Conservation (phyloP, 2,797 vertebrate genomes). For the Phalanger gymnotis region DNA sequence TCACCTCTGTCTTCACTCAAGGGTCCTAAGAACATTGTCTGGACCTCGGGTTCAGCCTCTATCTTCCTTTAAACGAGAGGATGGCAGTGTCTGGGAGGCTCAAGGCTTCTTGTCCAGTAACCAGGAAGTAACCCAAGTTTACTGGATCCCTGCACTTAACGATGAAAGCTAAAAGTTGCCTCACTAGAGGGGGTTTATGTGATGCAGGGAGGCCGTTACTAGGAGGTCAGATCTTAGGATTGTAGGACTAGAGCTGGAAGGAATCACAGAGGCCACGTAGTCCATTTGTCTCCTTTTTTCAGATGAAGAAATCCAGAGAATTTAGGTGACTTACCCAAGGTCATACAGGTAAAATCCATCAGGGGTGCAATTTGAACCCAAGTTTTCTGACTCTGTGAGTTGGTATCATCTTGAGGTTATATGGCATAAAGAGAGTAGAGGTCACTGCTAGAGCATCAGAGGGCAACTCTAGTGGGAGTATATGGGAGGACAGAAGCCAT, state of each 20-base stretch:
- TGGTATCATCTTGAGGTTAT: accelerated
- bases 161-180: neutral
- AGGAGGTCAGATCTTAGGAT: neutral
- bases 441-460: neutral
- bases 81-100: neutral
- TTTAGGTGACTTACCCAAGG: neutral
- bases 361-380: neutral
- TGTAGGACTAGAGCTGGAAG: neutral
- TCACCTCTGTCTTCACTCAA: neutral
- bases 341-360: neutral
- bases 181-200: neutral
- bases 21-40: neutral
- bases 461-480: neutral
- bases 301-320: neutral
- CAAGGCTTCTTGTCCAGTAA: neutral
- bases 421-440: neutral
- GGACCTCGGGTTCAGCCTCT: neutral
- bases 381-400: neutral
- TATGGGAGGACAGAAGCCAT: neutral
- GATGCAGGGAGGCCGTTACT: neutral
- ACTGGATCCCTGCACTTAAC: neutral
- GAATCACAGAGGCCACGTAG: neutral
- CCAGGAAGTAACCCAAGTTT: neutral
- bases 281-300: neutral
- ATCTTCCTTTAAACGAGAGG: neutral